Evolutionary conservation across 2,797 vertebrate genomes (phyloP).

Genomic region (Schizopygopsis pylzovi): DNA sequence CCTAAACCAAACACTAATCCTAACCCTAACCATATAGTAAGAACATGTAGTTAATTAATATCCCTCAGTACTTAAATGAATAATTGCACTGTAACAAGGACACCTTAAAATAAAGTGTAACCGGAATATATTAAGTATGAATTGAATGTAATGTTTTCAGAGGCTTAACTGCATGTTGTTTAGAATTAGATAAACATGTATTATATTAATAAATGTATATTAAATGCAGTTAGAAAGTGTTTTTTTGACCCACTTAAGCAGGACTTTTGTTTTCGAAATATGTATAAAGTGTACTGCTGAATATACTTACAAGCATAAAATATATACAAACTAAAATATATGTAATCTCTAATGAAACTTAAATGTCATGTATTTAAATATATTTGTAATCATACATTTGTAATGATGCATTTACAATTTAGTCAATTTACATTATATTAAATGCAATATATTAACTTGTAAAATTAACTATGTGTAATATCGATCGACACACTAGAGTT

Average conservation of each 20-base stretch:
- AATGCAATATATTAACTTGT: background rate
- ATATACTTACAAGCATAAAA: background rate
- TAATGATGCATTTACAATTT: background rate
- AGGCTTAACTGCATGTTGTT: background rate
- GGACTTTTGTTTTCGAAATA: background rate
- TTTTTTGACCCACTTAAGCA: background rate
- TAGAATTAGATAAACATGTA: background rate
- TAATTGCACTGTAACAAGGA: too few species aligned
- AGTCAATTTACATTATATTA: too few species aligned
- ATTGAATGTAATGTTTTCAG: background rate
- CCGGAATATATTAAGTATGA: background rate
- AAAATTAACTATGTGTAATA: background rate
- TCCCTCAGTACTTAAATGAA: too few species aligned
- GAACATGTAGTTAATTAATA: too few species aligned
- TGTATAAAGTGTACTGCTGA: too few species aligned
- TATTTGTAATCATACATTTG: background rate
- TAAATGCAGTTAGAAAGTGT: background rate
- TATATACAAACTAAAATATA: background rate
- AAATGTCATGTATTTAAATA: background rate
- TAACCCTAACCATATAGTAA: too few species aligned
- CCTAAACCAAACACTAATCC: too few species aligned
- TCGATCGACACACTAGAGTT: background rate
- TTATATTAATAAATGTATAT: background rate
- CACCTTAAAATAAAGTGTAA: too few species aligned
- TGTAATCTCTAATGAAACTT: background rate